Percentiles rank a stretch among this genome's conserved stretches.
These are phyloP conservation scores for Pachyramphus minor DNA, from an alignment of 2,113 vertebrate species.

Conservation along the genomic window DNA sequence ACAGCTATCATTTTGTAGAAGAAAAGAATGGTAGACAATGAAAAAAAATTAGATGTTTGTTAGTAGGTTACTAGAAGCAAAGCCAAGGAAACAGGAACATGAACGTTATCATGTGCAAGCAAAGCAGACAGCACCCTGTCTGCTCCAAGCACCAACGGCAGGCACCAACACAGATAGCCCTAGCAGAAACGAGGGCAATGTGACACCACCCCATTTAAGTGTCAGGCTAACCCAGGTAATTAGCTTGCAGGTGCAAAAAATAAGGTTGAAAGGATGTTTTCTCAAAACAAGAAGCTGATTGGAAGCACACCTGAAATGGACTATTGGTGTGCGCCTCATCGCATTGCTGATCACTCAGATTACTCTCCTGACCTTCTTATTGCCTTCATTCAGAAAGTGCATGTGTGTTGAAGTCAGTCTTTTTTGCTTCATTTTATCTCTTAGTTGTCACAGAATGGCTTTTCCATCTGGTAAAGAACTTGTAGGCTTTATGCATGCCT, in stretches of 20 bases:
- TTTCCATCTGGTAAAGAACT: neutral
- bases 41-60: neutral
- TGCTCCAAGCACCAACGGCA: neutral
- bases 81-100: neutral
- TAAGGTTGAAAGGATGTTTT: neutral
- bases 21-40: neutral
- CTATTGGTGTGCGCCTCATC: neutral
- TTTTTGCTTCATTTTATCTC: neutral
- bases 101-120: rapidly evolving
- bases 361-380: neutral
- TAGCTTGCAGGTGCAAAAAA: neutral
- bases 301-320: neutral
- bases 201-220: neutral
- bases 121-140: neutral
- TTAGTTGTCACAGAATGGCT: neutral
- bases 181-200: rapidly evolving
- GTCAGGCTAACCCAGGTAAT: neutral
- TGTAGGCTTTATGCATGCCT: neutral
- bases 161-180: neutral
- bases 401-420: neutral
- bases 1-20: neutral
- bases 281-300: neutral
- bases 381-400: neutral
- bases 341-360: neutral
- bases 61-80: neutral